Evolutionary conservation across 2,888 invertebrate genomes (phyloP).

Genomic region (Timandra comae): DNA sequence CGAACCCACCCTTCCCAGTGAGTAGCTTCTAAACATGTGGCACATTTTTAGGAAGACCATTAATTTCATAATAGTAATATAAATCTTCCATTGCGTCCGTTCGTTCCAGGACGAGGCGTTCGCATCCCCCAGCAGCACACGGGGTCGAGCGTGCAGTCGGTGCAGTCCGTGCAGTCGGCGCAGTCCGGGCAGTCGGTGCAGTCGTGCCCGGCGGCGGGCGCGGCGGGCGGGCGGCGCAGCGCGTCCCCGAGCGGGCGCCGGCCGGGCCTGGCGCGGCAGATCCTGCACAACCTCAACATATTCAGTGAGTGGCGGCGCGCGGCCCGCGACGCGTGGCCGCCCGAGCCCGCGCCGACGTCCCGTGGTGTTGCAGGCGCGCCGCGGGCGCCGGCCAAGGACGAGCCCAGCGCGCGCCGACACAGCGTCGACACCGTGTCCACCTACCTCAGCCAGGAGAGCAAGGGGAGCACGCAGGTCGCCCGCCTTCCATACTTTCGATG

Average conservation of each 20-base stretch:
- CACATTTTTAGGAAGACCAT: too few relatives aligned
- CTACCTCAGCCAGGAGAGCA: conserved; percentile 90
- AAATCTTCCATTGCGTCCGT: not conserved
- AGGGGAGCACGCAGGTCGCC: conserved; percentile 76
- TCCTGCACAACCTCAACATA: conserved; percentile 88
- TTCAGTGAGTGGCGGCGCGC: too few relatives aligned
- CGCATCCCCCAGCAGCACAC: conserved; percentile 68
- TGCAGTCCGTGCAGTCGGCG: conserved; percentile 39
- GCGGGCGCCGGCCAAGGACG: not conserved
- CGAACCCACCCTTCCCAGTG: too few relatives aligned
- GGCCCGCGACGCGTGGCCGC: too few relatives aligned
- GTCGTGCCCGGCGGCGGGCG: conserved; percentile 11
- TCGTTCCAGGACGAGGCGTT: conserved; percentile 35
- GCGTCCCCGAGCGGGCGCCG: conserved; percentile 54
- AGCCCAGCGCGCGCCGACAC: conserved; percentile 84
- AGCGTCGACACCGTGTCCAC: conserved; percentile 93
- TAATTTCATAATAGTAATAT: too few relatives aligned
- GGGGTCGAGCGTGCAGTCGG: conserved; percentile 61
- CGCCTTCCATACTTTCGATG: not conserved
- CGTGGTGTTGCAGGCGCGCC: too few relatives aligned
- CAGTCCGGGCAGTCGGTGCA: conserved; percentile 26
- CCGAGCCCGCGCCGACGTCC: too few relatives aligned
- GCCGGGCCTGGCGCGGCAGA: conserved; percentile 82
- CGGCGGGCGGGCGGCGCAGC: conserved; percentile 43
- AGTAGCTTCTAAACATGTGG: too few relatives aligned